phyloP scores from a whole-genome alignment of 1,140 invertebrate genomes.

The Pseudomyrmex gracilis region DNA sequence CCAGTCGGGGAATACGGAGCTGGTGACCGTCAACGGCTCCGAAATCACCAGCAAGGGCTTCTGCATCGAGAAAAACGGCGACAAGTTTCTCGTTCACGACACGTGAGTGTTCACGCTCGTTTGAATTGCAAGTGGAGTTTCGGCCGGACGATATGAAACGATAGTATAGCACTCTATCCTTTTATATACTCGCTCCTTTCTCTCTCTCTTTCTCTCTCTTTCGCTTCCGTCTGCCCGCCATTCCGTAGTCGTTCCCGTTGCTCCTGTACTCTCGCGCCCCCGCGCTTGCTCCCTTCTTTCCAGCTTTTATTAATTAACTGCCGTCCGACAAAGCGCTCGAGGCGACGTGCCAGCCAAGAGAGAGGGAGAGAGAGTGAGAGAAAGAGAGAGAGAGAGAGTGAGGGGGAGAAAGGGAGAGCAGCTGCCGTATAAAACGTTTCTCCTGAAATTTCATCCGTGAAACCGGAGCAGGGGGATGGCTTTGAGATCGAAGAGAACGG shows the following conservation, averaged over 20 bases:
- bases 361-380: slow-evolving; percentile 9
- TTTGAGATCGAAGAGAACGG: slow-evolving; percentile 60
- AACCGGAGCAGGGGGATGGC: slow-evolving; percentile 54
- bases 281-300: slow-evolving; percentile 41
- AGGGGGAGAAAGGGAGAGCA: not conserved
- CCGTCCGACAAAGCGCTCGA: slow-evolving; percentile 66
- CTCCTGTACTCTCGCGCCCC: slow-evolving; percentile 6
- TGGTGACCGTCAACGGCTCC: slow-evolving; percentile 89
- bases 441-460: slow-evolving; percentile 66
- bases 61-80: slow-evolving; percentile 88
- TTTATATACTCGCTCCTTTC: slow-evolving; percentile 38
- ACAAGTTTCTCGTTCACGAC: slow-evolving; percentile 91
- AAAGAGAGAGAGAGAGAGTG: too few species aligned
- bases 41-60: slow-evolving; percentile 91
- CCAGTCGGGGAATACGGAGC: slow-evolving; percentile 89
- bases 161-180: slow-evolving; percentile 63
- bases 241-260: slow-evolving; percentile 14
- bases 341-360: slow-evolving; percentile 69
- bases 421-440: slow-evolving; percentile 70
- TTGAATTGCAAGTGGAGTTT: slow-evolving; percentile 65
- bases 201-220: not conserved
- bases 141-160: slow-evolving; percentile 66
- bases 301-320: slow-evolving; percentile 76
- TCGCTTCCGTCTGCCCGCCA: not conserved
- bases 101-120: slow-evolving; percentile 86